A percentile compares a stretch with the other conserved stretches of the same genome.
Evolutionary conservation across 2,113 vertebrate species (phyloP).

Genomic region (Lucifuga dentata): DNA sequence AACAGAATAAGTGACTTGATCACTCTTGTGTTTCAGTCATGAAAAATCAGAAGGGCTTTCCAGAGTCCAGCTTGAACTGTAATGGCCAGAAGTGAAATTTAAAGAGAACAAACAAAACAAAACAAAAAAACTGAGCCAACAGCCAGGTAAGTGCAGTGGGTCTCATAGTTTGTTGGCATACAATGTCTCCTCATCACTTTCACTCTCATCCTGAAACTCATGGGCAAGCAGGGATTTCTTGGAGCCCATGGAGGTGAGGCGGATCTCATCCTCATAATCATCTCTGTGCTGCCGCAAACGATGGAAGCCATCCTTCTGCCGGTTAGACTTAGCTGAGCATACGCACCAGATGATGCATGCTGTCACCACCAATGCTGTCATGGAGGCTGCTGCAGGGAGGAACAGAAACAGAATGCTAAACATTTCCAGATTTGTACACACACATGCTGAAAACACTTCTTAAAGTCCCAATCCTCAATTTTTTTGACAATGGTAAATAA

Average conservation of each 20-base stretch:
- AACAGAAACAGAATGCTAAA: background rate
- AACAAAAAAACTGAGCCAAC: constrained; percentile 24
- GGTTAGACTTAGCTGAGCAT: constrained; percentile 95
- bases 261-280: constrained; percentile 95
- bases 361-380: constrained; percentile 93
- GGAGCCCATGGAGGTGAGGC: constrained; percentile 93
- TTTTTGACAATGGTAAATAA: too few relatives aligned
- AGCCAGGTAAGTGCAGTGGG: background rate
- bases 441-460: too few relatives aligned
- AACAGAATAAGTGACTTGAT: constrained; percentile 28
- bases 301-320: constrained; percentile 98
- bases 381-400: constrained; percentile 87
- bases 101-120: constrained; percentile 36
- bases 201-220: constrained; percentile 98
- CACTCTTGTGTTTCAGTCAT: background rate
- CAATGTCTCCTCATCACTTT: constrained; percentile 96
- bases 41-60: constrained; percentile 13
- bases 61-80: constrained; percentile 26
- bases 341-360: constrained; percentile 98
- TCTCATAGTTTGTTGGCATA: constrained; percentile 96
- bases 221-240: constrained; percentile 96
- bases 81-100: constrained; percentile 24
- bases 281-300: constrained; percentile 94
- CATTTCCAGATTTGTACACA: background rate
- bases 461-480: too few relatives aligned